These are phyloP conservation scores for Petrophora chlorosata DNA, from an alignment of 2,888 invertebrate species.

Conservation along the genomic window DNA sequence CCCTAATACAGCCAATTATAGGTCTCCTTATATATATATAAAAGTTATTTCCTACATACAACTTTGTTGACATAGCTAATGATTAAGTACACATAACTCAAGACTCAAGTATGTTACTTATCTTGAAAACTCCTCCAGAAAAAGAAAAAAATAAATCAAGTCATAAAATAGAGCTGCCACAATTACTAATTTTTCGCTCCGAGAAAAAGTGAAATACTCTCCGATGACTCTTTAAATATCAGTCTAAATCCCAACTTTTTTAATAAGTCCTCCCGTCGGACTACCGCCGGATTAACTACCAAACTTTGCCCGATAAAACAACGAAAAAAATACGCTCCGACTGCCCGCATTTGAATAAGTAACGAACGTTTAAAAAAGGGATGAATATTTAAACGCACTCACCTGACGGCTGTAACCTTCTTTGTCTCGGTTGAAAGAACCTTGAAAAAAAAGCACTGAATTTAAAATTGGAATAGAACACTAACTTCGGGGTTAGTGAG, in stretches of 20 bases:
- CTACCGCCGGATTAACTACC: constrained; percentile 58
- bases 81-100: too few relatives aligned
- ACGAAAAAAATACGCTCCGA: constrained; percentile 44
- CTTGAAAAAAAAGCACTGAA: constrained; percentile 46
- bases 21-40: too few relatives aligned
- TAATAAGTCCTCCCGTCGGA: constrained; percentile 59
- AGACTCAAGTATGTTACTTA: too few relatives aligned
- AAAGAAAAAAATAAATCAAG: neutral
- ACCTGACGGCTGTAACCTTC: constrained; percentile 42
- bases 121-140: too few relatives aligned
- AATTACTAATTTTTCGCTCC: neutral
- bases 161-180: neutral
- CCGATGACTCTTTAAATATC: constrained; percentile 57
- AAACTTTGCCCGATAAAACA: constrained; percentile 63
- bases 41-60: too few relatives aligned
- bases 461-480: constrained; percentile 48
- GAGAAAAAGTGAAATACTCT: constrained; percentile 14
- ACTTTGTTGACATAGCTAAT: too few relatives aligned
- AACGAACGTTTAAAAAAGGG: constrained; percentile 42
- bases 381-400: constrained; percentile 52
- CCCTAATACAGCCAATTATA: too few relatives aligned
- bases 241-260: constrained; percentile 65
- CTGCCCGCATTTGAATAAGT: constrained; percentile 49
- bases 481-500: constrained; percentile 22
- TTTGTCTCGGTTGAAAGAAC: constrained; percentile 39